phyloP scores from a whole-genome alignment of 1,140 invertebrate species.

The Drosophila ambigua region DNA sequence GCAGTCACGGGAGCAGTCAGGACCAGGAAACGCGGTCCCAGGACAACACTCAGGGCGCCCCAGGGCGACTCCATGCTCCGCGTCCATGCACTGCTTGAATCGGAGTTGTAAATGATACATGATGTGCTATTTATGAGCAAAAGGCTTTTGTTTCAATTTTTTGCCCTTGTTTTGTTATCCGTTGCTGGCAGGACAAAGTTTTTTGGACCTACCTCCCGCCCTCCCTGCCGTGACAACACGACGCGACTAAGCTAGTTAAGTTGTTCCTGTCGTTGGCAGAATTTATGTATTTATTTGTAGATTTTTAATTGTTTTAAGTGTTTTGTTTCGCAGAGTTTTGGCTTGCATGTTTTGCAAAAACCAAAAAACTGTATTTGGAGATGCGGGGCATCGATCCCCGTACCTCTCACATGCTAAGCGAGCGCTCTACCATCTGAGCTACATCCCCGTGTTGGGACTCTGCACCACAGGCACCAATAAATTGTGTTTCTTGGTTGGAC shows the following conservation, averaged over 20 bases:
- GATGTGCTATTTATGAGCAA: slow-evolving; percentile 81
- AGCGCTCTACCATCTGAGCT: slow-evolving; percentile 90
- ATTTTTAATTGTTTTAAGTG: slow-evolving; percentile 82
- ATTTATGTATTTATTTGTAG: slow-evolving; percentile 74
- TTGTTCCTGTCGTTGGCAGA: slow-evolving; percentile 37
- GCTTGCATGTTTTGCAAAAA: slow-evolving; percentile 11
- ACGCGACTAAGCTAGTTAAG: slow-evolving; percentile 66
- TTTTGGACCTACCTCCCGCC: slow-evolving; percentile 10
- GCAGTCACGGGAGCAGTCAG: slow-evolving; percentile 25
- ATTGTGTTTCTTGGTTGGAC: slow-evolving; percentile 23
- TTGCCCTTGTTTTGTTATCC: slow-evolving; percentile 17
- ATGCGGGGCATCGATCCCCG: slow-evolving; percentile 92
- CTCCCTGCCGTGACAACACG: slow-evolving; percentile 6
- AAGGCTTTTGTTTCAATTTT: slow-evolving; percentile 79
- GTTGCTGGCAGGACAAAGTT: slow-evolving; percentile 56
- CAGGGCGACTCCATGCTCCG: slow-evolving; percentile 10
- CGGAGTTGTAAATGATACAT: slow-evolving; percentile 81
- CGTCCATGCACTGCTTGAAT: slow-evolving; percentile 13
- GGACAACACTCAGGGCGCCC: slow-evolving; percentile 6
- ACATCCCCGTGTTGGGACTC: slow-evolving; percentile 54
- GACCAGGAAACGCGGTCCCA: slow-evolving; percentile 30
- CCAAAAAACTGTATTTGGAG: slow-evolving; percentile 74
- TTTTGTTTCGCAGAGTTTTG: slow-evolving; percentile 39
- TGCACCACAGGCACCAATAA: slow-evolving; percentile 5
- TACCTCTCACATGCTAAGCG: slow-evolving; percentile 93